Conservation (phyloP, 2,797 vertebrate species). For the Helostoma temminkii region DNA sequence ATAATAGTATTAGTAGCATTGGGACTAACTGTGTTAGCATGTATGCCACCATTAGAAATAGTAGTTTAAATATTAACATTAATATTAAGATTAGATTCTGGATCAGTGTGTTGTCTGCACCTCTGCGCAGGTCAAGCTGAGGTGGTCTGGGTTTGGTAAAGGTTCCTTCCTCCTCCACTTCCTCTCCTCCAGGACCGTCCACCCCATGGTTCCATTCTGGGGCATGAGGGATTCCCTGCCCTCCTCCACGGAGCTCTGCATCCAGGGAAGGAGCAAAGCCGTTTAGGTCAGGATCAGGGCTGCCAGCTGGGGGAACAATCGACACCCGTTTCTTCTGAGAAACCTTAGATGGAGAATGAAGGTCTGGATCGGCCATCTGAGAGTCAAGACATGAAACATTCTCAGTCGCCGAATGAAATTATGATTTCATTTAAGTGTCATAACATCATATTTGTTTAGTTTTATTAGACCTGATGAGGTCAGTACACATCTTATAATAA, state of each 20-base stretch:
- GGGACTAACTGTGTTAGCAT: no score
- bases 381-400: not conserved
- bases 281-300: slow-evolving; percentile 24
- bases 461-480: no score
- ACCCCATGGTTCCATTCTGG: slow-evolving; percentile 19
- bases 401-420: no score
- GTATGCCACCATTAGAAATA: no score
- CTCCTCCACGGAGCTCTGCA: slow-evolving; percentile 19
- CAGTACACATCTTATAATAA: no score
- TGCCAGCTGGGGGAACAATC: slow-evolving; percentile 5
- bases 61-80: no score
- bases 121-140: slow-evolving; percentile 52
- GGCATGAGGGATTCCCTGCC: not conserved
- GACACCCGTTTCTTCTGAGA: not conserved
- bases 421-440: no score
- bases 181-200: slow-evolving; percentile 10
- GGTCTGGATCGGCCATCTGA: slow-evolving; percentile 63
- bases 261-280: not conserved
- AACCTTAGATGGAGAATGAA: slow-evolving; percentile 8
- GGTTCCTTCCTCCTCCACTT: slow-evolving; percentile 19
- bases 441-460: no score
- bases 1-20: no score
- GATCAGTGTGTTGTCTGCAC: slow-evolving; percentile 36
- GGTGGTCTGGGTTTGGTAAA: slow-evolving; percentile 53
- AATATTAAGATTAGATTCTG: no score